Base-by-base conservation (phyloP, 30 jellyfish, hydroid and myxozoan species). In the Aurelia sp. region DNA sequence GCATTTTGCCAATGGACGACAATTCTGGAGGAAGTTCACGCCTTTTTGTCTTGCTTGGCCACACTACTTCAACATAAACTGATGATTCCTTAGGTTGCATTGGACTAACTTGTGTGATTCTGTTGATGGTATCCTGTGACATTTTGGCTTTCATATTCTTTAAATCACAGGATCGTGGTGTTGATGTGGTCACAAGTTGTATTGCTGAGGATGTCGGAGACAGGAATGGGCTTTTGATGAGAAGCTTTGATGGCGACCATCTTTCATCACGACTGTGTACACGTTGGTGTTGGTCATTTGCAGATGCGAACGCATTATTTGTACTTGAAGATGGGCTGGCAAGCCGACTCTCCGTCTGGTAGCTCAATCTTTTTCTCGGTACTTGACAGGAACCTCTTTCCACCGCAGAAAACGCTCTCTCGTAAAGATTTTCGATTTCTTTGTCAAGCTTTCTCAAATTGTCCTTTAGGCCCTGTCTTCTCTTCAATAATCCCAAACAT, bases 81-180 rank as follows among this genome's bases (percentile, higher is more conserved):
- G 76, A 16, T 65, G 76, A 65, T 65, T 65, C 76, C 76, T 41
- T 31, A 65, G 76, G 76, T 65, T 65, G 76, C 24, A 65, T 22
- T 65, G 76, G 76, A 47, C 76, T 65, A 31, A 65, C 76, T 65
- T 31, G 6, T 7, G 76, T 65, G 76, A 65, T 65, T 9, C 76
- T 71, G 12, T 71, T 71, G 44, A 71, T 71, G 63, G 82, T 71
- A 4, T 33, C 66, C 66, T 71, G 66, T 38, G 63, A 33, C 68
- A 71, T 71, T 71, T 71, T 71, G 12, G 67, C 82, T 71, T 40
- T 71, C 82, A 71, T 33, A 48, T 71, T 13, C 66, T 71, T 64
- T 33, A 48, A 48, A 71, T 71, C 82, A 71, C 76, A 4, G 76
- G 76, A 65, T n/a, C 76, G 35, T 47, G 35, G 76, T 16, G 76